A percentile compares a stretch with the other conserved stretches of the same genome.
Conservation (phyloP, 2,888 invertebrate species). For the Sesia apiformis region DNA sequence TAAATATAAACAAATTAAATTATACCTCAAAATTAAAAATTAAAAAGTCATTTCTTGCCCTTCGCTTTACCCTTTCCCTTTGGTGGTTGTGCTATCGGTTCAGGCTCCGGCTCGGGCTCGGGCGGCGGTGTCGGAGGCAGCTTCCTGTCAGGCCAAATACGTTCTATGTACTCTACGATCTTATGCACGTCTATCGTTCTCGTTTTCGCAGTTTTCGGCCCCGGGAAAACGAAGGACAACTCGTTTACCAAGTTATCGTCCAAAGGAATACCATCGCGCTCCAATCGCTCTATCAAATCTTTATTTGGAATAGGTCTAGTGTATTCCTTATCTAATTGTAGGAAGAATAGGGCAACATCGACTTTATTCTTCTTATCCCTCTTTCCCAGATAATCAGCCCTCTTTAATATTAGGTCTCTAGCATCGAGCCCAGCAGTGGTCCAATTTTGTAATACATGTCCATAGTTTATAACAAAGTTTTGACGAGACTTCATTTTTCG, state of each 20-base stretch:
- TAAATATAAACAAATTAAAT: not conserved
- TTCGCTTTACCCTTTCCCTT: not conserved
- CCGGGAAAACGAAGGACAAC: not conserved
- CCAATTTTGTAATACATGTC: constrained; percentile 22
- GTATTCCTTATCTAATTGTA: not conserved
- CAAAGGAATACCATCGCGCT: not conserved
- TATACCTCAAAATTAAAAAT: not conserved
- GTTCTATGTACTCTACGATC: not conserved
- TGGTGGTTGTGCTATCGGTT: not conserved
- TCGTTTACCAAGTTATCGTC: not conserved
- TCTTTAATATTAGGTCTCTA: constrained; percentile 22
- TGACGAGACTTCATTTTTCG: constrained; percentile 21
- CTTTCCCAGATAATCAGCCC: constrained; percentile 25
- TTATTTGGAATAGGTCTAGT: not conserved
- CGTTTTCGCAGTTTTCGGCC: not conserved
- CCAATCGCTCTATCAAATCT: not conserved
- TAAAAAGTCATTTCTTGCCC: not conserved
- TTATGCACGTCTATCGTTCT: not conserved
- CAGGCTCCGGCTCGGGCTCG: not conserved
- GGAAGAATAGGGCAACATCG: constrained; percentile 1
- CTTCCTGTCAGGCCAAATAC: not conserved
- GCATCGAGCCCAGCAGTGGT: constrained; percentile 19
- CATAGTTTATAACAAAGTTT: constrained; percentile 22
- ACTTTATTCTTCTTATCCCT: constrained; percentile 6
- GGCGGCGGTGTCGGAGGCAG: constrained; percentile 2